A percentile compares a stretch with the other conserved stretches of the same genome.
Evolutionary conservation across 1,140 invertebrate species (phyloP).

Genomic region (Aphelenchoides fujianensis): DNA sequence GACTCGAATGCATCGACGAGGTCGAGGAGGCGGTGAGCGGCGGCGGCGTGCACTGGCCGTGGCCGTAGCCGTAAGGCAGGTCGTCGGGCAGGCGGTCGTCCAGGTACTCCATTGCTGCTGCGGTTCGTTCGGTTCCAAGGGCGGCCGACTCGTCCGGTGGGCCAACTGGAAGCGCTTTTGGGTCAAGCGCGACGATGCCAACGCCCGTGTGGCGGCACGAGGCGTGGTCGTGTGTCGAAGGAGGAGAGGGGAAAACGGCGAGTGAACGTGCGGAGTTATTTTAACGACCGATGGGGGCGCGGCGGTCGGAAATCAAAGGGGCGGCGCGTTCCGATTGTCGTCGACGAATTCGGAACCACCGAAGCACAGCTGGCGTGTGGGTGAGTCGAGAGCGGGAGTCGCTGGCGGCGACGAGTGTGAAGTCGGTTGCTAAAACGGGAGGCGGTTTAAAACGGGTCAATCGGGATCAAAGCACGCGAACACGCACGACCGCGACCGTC

Average conservation of each 20-base stretch:
- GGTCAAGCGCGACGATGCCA: conserved; percentile 21
- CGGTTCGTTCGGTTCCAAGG: conserved; percentile 22
- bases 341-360: no score
- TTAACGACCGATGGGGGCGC: background rate
- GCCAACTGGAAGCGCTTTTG: conserved; percentile 24
- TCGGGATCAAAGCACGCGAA: no score
- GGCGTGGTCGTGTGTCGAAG: background rate
- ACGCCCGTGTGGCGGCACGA: background rate
- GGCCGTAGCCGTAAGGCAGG: no score
- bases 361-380: no score
- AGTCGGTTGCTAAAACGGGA: no score
- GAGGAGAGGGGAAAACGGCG: background rate
- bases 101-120: no score
- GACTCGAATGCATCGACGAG: conserved; percentile 22
- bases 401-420: no score
- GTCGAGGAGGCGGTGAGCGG: conserved; percentile 9
- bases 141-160: conserved; percentile 29
- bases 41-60: conserved; percentile 19
- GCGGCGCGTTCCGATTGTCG: no score
- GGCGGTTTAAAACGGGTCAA: no score
- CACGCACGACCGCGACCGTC: no score
- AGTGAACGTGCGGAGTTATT: background rate
- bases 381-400: no score
- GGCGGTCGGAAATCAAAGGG: background rate
- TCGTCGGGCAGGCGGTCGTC: no score